Evolutionary conservation across 1,140 invertebrate species (phyloP).

Genomic region (Drosophila bipectinata): DNA sequence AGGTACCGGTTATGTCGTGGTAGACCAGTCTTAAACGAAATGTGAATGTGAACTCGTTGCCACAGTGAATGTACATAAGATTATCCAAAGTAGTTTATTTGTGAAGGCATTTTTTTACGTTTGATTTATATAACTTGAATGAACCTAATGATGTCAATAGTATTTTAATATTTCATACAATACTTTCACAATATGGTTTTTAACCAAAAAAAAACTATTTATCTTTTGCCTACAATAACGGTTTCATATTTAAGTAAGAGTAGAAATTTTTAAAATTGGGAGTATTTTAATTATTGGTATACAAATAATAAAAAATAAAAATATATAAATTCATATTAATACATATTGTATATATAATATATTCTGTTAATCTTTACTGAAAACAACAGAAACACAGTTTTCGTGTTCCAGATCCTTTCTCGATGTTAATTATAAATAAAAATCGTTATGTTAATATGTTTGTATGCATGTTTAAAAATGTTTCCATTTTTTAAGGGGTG

Average conservation of each 20-base stretch:
- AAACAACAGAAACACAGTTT: no score
- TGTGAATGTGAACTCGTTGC: conserved; percentile 10
- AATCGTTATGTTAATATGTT: no score
- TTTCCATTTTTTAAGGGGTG: no score
- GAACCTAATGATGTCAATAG: neutral
- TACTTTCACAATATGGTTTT: neutral
- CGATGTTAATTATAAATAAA: no score
- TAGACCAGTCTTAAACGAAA: conserved; percentile 7
- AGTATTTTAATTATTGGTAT: neutral
- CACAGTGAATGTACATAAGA: conserved; percentile 11
- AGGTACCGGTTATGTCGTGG: conserved; percentile 17
- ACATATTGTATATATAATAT: no score
- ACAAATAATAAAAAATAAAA: neutral
- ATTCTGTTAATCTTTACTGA: no score
- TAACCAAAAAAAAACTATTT: neutral
- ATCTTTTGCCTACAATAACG: no score
- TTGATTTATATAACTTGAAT: conserved; percentile 5
- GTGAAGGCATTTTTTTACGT: conserved; percentile 5
- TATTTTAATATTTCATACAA: neutral
- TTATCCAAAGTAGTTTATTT: conserved; percentile 2
- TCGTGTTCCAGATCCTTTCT: no score
- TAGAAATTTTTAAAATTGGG: no score
- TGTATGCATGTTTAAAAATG: no score
- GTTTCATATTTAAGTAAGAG: no score
- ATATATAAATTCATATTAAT: no score